Conservation (phyloP, 2,888 invertebrate species). For the Ectemnius cavifrons region DNA sequence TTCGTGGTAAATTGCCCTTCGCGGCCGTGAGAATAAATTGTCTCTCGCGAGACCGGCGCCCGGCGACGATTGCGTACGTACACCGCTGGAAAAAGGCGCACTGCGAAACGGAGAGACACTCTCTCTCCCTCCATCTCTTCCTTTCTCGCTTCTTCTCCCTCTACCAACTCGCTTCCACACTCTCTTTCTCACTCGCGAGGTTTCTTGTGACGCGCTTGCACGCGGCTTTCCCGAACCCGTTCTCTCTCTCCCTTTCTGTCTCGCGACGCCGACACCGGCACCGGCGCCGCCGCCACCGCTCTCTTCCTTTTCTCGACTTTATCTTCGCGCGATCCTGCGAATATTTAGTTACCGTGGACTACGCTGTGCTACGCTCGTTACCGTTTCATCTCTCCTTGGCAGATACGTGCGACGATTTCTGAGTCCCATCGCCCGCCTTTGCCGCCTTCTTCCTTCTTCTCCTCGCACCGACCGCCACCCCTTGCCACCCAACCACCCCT, state of each 20-base stretch:
- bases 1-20: constrained; percentile 56
- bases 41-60: constrained; percentile 29
- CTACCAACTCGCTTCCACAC: constrained; percentile 10
- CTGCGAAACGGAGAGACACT: constrained; percentile 18
- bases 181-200: too few species aligned
- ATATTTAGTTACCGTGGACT: constrained; percentile 63
- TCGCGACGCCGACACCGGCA: too few species aligned
- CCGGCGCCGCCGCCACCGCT: too few species aligned
- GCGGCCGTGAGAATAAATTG: constrained; percentile 66
- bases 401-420: constrained; percentile 62
- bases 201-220: neutral
- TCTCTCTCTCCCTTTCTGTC: too few species aligned
- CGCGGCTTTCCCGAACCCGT: too few species aligned
- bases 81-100: constrained; percentile 7
- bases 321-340: constrained; percentile 43
- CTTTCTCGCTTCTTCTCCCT: too few species aligned
- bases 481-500: too few species aligned
- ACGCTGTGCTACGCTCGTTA: constrained; percentile 54
- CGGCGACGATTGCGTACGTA: constrained; percentile 37
- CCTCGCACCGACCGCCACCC: constrained; percentile 37
- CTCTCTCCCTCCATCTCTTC: constrained; percentile 16
- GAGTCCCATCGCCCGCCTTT: constrained; percentile 28
- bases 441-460: constrained; percentile 18
- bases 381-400: constrained; percentile 63
- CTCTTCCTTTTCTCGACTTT: too few species aligned